Evolutionary conservation across 2,888 invertebrate species (phyloP), one percentile per base, ranked within the genome.

Genomic region (Cantharis nigra): DNA sequence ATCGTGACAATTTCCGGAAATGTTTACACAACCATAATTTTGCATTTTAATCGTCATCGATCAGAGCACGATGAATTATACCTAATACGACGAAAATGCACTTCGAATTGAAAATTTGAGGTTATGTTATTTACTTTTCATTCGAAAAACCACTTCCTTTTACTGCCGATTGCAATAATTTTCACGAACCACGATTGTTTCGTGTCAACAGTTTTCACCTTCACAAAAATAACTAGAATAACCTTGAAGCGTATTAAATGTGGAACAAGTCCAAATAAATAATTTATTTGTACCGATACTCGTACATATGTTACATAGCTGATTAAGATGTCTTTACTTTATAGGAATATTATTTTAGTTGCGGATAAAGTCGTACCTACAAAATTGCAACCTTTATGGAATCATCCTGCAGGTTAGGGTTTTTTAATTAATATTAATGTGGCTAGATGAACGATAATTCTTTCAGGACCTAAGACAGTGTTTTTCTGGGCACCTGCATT

Each of bases 401-500:
- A 96, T 87, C 99, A 99, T 91, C 94, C 97, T 84, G 99, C 99
- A 90, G 98, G 97, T 97, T 20, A 65, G 65, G 69, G 5, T 63
- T 11, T 26, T 16, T 10, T 16, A 63, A 64, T 72, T 65, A 72
- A 16, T 20, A 69, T 62, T 28, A 23, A 67, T 78, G 70, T 75
- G 28, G 64, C 64, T 69, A 9, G 28, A 23, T 70, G 72, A 49
- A 78, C 71, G 73, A n/a, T 49, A 30, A 76, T 81, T 80, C 81
- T 90, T 91, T 69, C 88, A 98, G 99, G 99, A 87, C 99, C 99
- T 10, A 98, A 98, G 91, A 99, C 99, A 3, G 93, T 99, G 78
- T 98, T 98, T 90, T 98, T 99, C 90, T 99, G 99, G 99, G 98
- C 98, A 62, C 99, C 99, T 79, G 91, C 94, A 20, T 95, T 98